Conservation (phyloP, 2,797 vertebrate species). For the Leptoclinus maculatus region DNA sequence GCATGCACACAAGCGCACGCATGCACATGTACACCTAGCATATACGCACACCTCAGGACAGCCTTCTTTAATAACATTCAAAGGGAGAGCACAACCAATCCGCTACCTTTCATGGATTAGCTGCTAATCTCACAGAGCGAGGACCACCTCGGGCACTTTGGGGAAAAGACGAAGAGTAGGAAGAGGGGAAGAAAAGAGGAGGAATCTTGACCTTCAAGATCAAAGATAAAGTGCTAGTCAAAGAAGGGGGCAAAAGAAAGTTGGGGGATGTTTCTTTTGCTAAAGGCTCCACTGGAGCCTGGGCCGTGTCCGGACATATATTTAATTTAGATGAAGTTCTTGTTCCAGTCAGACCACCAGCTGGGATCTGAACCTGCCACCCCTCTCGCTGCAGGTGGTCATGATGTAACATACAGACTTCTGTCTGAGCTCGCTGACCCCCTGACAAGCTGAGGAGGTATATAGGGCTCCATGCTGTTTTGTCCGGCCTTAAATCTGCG, state of each 20-base stretch:
- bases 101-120: constrained; percentile 82
- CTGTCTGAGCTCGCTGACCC: constrained; percentile 54
- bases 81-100: constrained; percentile 73
- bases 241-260: constrained; percentile 52
- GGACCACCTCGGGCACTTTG: constrained; percentile 74
- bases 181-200: constrained; percentile 53
- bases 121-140: constrained; percentile 79
- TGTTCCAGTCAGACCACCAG: constrained; percentile 52
- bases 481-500: constrained; percentile 54
- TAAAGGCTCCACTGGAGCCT: not conserved
- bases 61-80: constrained; percentile 80
- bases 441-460: constrained; percentile 46
- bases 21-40: constrained; percentile 31
- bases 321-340: constrained; percentile 48
- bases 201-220: constrained; percentile 79
- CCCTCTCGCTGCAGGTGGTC: constrained; percentile 50
- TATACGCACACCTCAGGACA: constrained; percentile 72
- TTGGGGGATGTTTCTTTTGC: constrained; percentile 35
- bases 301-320: constrained; percentile 1
- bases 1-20: constrained; percentile 50
- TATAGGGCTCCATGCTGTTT: constrained; percentile 48
- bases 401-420: constrained; percentile 51
- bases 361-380: constrained; percentile 56
- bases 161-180: constrained; percentile 59
- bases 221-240: constrained; percentile 60